Evolutionary conservation across 2,113 vertebrate species (phyloP).

Genomic region (Leptocoma aspasia): DNA sequence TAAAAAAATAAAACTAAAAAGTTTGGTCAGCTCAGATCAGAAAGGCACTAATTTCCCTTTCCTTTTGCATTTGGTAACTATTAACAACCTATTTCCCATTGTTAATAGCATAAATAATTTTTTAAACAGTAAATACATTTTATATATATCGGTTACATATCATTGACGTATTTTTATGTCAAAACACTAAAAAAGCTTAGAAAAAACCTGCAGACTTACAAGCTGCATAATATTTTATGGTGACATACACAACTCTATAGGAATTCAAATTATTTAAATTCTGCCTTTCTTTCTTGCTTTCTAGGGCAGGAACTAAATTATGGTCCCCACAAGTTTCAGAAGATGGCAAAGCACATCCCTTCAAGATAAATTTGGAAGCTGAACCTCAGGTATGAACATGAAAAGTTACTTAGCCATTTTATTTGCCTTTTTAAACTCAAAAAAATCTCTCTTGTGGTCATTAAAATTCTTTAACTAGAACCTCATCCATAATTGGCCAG

Average conservation of each 20-base stretch:
- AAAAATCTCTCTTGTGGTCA: neutral
- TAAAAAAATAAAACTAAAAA: neutral
- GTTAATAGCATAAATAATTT: neutral
- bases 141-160: neutral
- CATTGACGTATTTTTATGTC: neutral
- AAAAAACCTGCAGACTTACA: neutral
- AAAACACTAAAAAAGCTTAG: neutral
- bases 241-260: neutral
- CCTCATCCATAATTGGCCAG: neutral
- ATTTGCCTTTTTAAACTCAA: neutral
- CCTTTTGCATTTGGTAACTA: neutral
- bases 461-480: neutral
- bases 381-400: conserved; percentile 85
- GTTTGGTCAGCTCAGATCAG: neutral
- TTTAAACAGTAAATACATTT: neutral
- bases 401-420: neutral
- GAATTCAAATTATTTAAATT: neutral
- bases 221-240: neutral
- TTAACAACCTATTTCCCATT: neutral
- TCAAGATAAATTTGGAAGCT: conserved; percentile 90
- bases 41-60: neutral
- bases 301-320: conserved; percentile 84
- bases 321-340: conserved; percentile 89
- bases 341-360: conserved; percentile 84
- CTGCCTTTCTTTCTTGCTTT: neutral